These are phyloP conservation scores for Lytechinus variegatus DNA, from an alignment of 35 echinoderm and acorn worm species.

Conservation along the genomic window DNA sequence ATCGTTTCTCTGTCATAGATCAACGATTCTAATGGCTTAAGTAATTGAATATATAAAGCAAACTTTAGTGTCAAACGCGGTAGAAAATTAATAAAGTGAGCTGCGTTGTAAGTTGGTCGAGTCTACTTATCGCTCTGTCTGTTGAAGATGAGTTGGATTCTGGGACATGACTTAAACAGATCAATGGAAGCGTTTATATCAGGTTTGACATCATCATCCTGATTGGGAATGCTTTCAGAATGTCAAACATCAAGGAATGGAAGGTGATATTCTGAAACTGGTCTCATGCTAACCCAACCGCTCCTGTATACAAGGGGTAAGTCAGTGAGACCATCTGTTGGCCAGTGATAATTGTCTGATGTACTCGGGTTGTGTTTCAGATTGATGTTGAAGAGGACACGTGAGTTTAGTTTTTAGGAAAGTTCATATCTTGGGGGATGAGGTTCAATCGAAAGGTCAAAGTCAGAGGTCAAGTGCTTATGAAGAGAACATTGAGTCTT, in stretches of 20 bases:
- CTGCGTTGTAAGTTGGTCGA: neutral
- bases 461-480: neutral
- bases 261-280: conserved; percentile 4
- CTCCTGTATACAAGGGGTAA: neutral
- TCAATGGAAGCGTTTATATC: neutral
- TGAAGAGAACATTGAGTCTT: neutral
- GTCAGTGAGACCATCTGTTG: neutral
- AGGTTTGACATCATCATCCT: neutral
- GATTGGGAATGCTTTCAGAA: neutral
- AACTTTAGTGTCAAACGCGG: too few relatives aligned
- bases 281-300: neutral
- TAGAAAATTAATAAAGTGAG: neutral
- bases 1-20: too few relatives aligned
- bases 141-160: neutral
- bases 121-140: neutral
- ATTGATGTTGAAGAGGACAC: neutral
- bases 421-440: neutral
- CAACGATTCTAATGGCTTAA: too few relatives aligned
- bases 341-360: neutral
- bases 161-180: neutral
- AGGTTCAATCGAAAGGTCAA: neutral
- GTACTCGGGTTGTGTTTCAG: neutral
- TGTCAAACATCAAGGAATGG: neutral
- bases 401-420: neutral
- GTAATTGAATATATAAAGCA: too few relatives aligned